phyloP scores from a whole-genome alignment of 2,888 invertebrate genomes.

The Thymelicus sylvestris region DNA sequence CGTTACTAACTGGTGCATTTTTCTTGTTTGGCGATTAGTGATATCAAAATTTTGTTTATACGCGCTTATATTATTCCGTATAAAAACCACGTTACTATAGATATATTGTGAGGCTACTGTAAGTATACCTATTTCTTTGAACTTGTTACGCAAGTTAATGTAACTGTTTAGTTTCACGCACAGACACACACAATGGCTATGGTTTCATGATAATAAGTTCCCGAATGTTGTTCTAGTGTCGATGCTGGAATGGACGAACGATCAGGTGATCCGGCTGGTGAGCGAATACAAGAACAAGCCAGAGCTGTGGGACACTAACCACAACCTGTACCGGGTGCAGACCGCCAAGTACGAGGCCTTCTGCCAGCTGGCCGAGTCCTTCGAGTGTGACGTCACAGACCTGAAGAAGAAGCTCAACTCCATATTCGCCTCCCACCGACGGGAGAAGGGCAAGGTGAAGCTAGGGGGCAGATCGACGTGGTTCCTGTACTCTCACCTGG shows the following conservation, averaged over 20 bases:
- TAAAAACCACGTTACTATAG: too few species aligned
- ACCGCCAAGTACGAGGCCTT: constrained; percentile 69
- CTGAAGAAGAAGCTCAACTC: constrained; percentile 74
- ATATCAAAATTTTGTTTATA: too few species aligned
- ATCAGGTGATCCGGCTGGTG: constrained; percentile 60
- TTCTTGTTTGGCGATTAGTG: too few species aligned
- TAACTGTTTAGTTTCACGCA: too few species aligned
- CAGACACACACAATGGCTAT: too few species aligned
- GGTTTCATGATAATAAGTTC: too few species aligned
- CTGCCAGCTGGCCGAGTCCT: constrained; percentile 61
- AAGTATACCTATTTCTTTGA: too few species aligned
- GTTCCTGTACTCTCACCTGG: constrained; percentile 69
- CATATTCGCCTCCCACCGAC: constrained; percentile 71
- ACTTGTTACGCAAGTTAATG: too few species aligned
- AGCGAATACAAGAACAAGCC: constrained; percentile 61
- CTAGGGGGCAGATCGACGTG: constrained; percentile 62
- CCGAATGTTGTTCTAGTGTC: neutral
- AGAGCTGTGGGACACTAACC: constrained; percentile 64
- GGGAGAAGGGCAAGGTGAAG: constrained; percentile 69
- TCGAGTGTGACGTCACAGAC: constrained; percentile 67
- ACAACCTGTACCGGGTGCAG: constrained; percentile 61
- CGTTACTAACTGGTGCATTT: too few species aligned
- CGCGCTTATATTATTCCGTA: too few species aligned
- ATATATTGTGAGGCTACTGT: too few species aligned
- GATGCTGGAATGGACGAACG: constrained; percentile 64